Evolutionary conservation across 2,797 vertebrate genomes (phyloP).

Genomic region (Pseudotriccus pelzelni): DNA sequence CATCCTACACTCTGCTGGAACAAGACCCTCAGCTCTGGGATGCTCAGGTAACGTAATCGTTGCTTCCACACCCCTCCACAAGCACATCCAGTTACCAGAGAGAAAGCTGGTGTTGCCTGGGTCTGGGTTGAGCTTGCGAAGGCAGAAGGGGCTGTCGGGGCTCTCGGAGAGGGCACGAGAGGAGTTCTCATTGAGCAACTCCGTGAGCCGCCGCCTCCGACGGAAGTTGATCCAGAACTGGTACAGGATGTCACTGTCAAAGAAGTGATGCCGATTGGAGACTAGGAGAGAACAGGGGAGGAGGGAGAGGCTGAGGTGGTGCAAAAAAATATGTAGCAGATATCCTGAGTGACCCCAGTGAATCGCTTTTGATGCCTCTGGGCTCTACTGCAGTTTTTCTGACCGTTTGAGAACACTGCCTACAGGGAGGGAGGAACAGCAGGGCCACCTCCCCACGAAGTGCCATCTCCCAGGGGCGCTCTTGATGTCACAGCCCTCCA

Average conservation of each 20-base stretch:
- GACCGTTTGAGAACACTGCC: background rate
- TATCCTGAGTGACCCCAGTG: background rate
- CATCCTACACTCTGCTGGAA: background rate
- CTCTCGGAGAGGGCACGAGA: constrained; percentile 70
- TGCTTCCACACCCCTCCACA: background rate
- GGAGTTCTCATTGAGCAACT: constrained; percentile 77
- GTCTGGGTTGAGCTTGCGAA: constrained; percentile 73
- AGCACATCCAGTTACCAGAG: constrained; percentile 69
- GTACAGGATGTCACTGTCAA: constrained; percentile 85
- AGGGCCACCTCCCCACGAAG: background rate
- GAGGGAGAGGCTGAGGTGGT: background rate
- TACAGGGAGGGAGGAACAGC: background rate
- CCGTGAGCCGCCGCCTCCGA: constrained; percentile 78
- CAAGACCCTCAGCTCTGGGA: background rate
- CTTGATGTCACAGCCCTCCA: background rate
- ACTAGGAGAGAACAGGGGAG: constrained; percentile 71
- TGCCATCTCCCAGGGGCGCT: background rate
- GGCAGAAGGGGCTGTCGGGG: constrained; percentile 82
- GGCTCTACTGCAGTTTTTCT: background rate
- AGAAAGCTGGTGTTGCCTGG: constrained; percentile 78
- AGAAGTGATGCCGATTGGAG: constrained; percentile 82
- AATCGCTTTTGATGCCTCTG: background rate
- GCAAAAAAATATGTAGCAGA: background rate
- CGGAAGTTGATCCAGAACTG: constrained; percentile 89
- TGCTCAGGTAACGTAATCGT: rapidly evolving